Evolutionary conservation across 2,113 vertebrate species (phyloP).

Genomic region (Elephantulus edwardii): DNA sequence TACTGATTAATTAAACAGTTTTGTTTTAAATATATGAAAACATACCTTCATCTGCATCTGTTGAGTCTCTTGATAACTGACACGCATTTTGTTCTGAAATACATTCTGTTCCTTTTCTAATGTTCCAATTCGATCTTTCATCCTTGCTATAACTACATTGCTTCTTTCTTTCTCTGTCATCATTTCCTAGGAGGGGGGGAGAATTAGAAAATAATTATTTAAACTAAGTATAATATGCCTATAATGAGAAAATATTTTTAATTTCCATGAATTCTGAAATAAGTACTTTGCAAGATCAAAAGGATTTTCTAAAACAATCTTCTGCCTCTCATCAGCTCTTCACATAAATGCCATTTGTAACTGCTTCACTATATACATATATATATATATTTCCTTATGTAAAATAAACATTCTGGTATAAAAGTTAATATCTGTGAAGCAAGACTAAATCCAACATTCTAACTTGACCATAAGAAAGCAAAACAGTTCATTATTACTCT

Average conservation of each 20-base stretch:
- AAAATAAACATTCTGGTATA: conserved; percentile 7
- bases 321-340: not conserved
- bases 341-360: not conserved
- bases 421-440: not conserved
- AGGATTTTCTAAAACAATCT: not conserved
- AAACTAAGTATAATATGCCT: not conserved
- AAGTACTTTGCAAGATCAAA: conserved; percentile 9
- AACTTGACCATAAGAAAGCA: conserved; percentile 24
- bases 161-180: conserved; percentile 95
- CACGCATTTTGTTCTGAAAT: conserved; percentile 95
- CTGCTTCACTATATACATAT: not conserved
- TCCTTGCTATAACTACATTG: conserved; percentile 86
- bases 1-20: not conserved
- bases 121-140: conserved; percentile 91
- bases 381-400: too few species aligned
- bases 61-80: conserved; percentile 92
- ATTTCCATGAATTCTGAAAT: conserved; percentile 20
- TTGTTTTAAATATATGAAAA: not conserved
- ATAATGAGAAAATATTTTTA: not conserved
- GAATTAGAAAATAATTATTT: conserved; percentile 29
- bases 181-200: conserved; percentile 88
- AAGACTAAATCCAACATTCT: conserved; percentile 41
- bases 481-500: not conserved
- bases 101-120: conserved; percentile 93
- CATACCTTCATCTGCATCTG: conserved; percentile 95